phyloP scores from a whole-genome alignment of 2,888 invertebrate species.

The Acleris cristana region DNA sequence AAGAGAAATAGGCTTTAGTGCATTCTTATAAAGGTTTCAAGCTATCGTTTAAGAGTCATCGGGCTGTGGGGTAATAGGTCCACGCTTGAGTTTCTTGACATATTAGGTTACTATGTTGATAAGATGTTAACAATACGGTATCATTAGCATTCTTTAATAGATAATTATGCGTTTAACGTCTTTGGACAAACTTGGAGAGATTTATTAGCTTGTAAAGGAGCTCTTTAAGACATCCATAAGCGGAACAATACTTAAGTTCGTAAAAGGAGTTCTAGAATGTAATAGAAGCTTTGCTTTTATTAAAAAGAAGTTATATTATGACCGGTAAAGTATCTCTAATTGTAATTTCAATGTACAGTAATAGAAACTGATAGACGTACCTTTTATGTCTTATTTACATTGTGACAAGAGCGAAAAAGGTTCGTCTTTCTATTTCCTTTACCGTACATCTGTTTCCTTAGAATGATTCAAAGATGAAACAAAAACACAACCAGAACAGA shows the following conservation, averaged over 20 bases:
- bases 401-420: too few relatives aligned
- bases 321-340: too few relatives aligned
- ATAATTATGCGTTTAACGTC: constrained; percentile 21
- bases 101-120: constrained; percentile 34
- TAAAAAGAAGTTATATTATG: too few relatives aligned
- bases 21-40: constrained; percentile 18
- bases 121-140: constrained; percentile 28
- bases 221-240: neutral
- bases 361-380: too few relatives aligned
- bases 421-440: too few relatives aligned
- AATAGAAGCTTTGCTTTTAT: too few relatives aligned
- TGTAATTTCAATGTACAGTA: too few relatives aligned
- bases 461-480: too few relatives aligned
- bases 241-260: neutral
- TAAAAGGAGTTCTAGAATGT: neutral
- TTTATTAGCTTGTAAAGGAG: constrained; percentile 18
- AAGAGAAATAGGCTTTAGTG: constrained; percentile 6
- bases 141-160: constrained; percentile 32
- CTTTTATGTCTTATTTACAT: too few relatives aligned
- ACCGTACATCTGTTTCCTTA: too few relatives aligned
- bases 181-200: constrained; percentile 17
- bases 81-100: constrained; percentile 32
- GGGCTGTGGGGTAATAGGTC: constrained; percentile 27
- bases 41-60: constrained; percentile 9
- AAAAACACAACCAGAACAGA: too few relatives aligned